A percentile compares a stretch with the other conserved stretches of the same genome.
These are phyloP conservation scores for Pandemis corylana DNA, from an alignment of 2,888 invertebrate species.

Conservation along the genomic window DNA sequence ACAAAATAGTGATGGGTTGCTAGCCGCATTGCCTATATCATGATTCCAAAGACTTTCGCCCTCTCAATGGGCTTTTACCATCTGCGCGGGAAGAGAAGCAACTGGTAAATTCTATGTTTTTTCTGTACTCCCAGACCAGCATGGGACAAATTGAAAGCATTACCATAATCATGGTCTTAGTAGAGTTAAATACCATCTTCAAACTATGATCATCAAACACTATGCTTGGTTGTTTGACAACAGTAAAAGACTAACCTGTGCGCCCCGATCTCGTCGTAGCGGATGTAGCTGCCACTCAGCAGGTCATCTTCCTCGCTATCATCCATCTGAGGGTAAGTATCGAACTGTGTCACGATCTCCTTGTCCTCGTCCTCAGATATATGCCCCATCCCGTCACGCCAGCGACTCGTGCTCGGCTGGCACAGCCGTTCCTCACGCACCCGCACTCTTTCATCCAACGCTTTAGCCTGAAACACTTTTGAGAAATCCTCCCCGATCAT, in stretches of 20 bases:
- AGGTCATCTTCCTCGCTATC: slow-evolving; percentile 92
- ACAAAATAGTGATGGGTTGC: too few relatives aligned
- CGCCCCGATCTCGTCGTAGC: slow-evolving; percentile 87
- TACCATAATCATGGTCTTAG: too few relatives aligned
- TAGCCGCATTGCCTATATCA: too few relatives aligned
- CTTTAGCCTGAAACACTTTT: slow-evolving; percentile 78
- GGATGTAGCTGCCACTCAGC: slow-evolving; percentile 87
- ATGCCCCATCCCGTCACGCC: slow-evolving; percentile 66
- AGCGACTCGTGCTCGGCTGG: slow-evolving; percentile 69
- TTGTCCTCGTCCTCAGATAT: slow-evolving; percentile 72
- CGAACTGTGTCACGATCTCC: slow-evolving; percentile 81
- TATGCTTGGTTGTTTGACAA: background rate
- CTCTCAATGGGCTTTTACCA: too few relatives aligned
- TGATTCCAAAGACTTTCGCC: too few relatives aligned
- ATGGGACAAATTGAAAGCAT: too few relatives aligned
- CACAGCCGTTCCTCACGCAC: slow-evolving; percentile 57
- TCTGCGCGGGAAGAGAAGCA: too few relatives aligned
- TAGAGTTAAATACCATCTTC: too few relatives aligned
- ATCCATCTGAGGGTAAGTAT: slow-evolving; percentile 91
- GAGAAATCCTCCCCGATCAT: slow-evolving; percentile 94
- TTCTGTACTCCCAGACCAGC: too few relatives aligned
- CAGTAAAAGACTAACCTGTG: slow-evolving; percentile 68
- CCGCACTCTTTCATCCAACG: slow-evolving; percentile 72
- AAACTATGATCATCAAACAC: too few relatives aligned
- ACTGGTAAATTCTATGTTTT: too few relatives aligned